phyloP scores from a whole-genome alignment of 2,888 invertebrate species.

The Pediacus dermestoides region DNA sequence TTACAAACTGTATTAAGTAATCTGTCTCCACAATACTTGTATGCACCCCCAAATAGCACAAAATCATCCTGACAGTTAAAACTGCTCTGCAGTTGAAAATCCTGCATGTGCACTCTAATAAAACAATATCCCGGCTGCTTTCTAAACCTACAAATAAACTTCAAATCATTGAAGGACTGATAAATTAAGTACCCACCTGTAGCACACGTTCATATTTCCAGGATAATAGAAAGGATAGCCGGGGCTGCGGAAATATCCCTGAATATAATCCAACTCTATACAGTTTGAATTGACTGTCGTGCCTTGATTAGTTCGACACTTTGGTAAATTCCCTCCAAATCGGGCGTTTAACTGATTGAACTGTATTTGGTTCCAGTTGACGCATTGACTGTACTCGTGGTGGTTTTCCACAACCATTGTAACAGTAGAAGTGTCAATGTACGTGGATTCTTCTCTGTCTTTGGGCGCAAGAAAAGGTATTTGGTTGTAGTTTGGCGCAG shows the following conservation, averaged over 20 bases:
- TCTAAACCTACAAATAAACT: slow-evolving; percentile 41
- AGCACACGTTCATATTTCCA: slow-evolving; percentile 47
- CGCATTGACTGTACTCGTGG: slow-evolving; percentile 26
- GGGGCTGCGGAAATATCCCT: slow-evolving; percentile 49
- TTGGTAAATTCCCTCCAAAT: slow-evolving; percentile 23
- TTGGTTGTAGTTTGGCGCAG: slow-evolving; percentile 31
- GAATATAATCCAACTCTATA: slow-evolving; percentile 36
- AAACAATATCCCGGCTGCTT: slow-evolving; percentile 47
- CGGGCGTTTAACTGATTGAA: slow-evolving; percentile 20
- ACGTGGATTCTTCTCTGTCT: slow-evolving; percentile 40
- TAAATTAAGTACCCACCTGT: slow-evolving; percentile 46
- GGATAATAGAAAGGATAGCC: slow-evolving; percentile 51
- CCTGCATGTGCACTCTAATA: slow-evolving; percentile 45
- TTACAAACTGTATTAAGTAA: slow-evolving; percentile 44
- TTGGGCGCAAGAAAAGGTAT: slow-evolving; percentile 15
- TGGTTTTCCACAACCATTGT: slow-evolving; percentile 25
- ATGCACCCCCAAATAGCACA: slow-evolving; percentile 39
- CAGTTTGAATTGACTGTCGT: slow-evolving; percentile 31
- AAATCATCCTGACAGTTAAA: slow-evolving; percentile 49
- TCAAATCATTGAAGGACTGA: too few species aligned
- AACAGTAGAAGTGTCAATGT: slow-evolving; percentile 34
- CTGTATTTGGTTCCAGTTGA: slow-evolving; percentile 32
- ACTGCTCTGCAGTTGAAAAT: slow-evolving; percentile 50
- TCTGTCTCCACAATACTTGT: slow-evolving; percentile 48
- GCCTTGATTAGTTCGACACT: slow-evolving; percentile 4